Percentiles rank a stretch among this genome's conserved stretches.
Evolutionary conservation across 1,140 invertebrate genomes (phyloP).

Genomic region (Branchinecta lindahli): DNA sequence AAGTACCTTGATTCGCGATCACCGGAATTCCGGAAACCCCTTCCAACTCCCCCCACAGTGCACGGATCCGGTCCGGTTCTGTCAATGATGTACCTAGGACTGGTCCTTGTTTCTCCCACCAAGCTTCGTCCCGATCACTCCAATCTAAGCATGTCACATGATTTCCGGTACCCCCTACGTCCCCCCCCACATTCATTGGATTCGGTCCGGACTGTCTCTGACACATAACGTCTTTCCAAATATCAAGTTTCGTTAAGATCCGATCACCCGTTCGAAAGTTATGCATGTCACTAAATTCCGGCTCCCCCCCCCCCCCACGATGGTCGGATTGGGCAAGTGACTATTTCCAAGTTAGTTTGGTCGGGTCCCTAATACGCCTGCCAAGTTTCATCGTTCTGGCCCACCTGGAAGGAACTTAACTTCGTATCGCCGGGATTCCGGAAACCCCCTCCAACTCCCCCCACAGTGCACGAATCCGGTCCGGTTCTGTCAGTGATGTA

Average conservation of each 20-base stretch:
- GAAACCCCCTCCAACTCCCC: background rate
- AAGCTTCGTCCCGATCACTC: background rate
- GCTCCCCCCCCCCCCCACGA: background rate
- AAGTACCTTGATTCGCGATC: too few relatives aligned
- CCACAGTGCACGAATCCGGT: background rate
- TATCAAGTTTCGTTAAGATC: conserved; percentile 1
- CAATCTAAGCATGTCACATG: background rate
- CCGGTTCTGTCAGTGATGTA: background rate
- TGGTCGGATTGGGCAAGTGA: too few relatives aligned
- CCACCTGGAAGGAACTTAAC: too few relatives aligned
- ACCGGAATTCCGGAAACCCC: too few relatives aligned
- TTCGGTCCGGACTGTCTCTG: background rate
- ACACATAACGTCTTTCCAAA: background rate
- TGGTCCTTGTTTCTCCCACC: background rate
- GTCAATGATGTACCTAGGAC: too few relatives aligned
- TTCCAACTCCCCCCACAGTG: too few relatives aligned
- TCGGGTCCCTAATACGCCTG: too few relatives aligned
- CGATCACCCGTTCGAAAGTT: too few relatives aligned
- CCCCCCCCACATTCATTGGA: background rate
- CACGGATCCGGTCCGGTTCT: too few relatives aligned
- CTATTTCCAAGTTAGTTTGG: too few relatives aligned
- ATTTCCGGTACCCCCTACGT: background rate
- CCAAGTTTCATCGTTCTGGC: too few relatives aligned
- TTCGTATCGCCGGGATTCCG: too few relatives aligned
- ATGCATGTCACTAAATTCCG: background rate